A percentile compares a stretch with the other conserved stretches of the same genome.
phyloP scores from a whole-genome alignment of 2,113 vertebrate genomes.

The Cheilinus undulatus region DNA sequence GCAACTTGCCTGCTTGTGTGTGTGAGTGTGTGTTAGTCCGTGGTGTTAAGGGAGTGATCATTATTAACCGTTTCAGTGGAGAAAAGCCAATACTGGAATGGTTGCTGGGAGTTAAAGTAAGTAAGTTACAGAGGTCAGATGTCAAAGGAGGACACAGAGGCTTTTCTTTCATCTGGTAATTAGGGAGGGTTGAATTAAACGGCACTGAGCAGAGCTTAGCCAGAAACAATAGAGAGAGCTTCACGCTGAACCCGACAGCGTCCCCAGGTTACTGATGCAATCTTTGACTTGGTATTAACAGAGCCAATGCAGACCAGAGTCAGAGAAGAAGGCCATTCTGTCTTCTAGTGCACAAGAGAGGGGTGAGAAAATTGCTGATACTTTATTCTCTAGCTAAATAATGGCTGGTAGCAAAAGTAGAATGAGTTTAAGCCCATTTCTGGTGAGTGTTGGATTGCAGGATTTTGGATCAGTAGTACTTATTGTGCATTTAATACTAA shows the following conservation, averaged over 20 bases:
- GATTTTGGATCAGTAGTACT: no score
- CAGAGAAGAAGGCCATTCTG: conserved; percentile 8
- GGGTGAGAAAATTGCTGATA: neutral
- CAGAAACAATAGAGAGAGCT: conserved; percentile 19
- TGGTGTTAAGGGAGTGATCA: neutral
- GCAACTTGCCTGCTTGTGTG: conserved; percentile 13
- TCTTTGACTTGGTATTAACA: conserved; percentile 22
- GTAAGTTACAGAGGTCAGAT: conserved; percentile 23
- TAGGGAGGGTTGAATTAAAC: conserved; percentile 25
- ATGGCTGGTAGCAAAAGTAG: neutral
- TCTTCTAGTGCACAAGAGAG: neutral
- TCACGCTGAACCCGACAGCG: neutral
- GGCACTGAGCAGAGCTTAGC: neutral
- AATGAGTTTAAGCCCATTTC: neutral
- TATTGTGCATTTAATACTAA: no score
- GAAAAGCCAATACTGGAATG: conserved; percentile 27
- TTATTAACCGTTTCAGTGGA: conserved; percentile 34
- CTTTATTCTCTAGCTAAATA: conserved; percentile 13
- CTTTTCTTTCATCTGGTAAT: conserved; percentile 43
- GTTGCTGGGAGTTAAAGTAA: conserved; percentile 33
- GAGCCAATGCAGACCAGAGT: neutral
- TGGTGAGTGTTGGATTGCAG: no score
- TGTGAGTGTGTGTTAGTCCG: conserved; percentile 6
- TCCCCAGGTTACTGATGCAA: conserved; percentile 16
- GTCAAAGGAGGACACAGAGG: conserved; percentile 20